Conservation (phyloP, 2,888 invertebrate genomes). For the Dyspetes luteomarginatus region DNA sequence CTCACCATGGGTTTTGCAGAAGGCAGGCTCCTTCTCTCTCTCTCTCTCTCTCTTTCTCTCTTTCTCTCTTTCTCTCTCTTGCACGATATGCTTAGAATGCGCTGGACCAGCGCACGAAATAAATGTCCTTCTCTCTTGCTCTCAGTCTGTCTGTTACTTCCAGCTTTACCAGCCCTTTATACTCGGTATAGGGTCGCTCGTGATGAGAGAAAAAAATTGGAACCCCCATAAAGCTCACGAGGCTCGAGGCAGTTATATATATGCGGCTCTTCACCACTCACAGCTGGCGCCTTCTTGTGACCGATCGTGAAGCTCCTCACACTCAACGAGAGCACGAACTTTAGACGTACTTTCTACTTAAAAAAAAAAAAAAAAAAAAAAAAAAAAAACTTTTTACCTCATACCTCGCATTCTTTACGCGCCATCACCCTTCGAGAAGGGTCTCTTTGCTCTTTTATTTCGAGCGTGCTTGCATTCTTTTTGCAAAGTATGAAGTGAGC, state of each 20-base stretch:
- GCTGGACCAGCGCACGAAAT: no score
- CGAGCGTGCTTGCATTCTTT: slow-evolving; percentile 1
- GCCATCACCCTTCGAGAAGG: neutral
- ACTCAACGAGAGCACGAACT: slow-evolving; percentile 9
- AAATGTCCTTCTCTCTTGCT: no score
- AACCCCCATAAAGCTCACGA: slow-evolving; percentile 25
- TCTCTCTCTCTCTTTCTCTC: no score
- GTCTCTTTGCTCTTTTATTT: neutral
- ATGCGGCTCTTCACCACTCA: no score
- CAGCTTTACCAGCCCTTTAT: no score
- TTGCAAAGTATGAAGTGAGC: neutral
- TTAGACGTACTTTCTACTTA: neutral
- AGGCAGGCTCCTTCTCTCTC: slow-evolving; percentile 5
- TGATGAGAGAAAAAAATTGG: neutral
- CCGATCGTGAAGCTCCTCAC: slow-evolving; percentile 28
- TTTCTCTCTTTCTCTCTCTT: no score
- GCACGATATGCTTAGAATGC: no score
- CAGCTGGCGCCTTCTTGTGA: neutral
- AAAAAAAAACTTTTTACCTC: neutral
- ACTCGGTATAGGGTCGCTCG: no score
- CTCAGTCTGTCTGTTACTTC: no score
- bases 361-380: no score
- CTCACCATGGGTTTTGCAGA: slow-evolving; percentile 25
- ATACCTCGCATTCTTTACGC: neutral
- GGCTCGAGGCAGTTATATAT: neutral